A percentile compares a stretch with the other conserved stretches of the same genome.
Evolutionary conservation across 2,113 vertebrate species (phyloP).

Genomic region (Podocnemis expansa): DNA sequence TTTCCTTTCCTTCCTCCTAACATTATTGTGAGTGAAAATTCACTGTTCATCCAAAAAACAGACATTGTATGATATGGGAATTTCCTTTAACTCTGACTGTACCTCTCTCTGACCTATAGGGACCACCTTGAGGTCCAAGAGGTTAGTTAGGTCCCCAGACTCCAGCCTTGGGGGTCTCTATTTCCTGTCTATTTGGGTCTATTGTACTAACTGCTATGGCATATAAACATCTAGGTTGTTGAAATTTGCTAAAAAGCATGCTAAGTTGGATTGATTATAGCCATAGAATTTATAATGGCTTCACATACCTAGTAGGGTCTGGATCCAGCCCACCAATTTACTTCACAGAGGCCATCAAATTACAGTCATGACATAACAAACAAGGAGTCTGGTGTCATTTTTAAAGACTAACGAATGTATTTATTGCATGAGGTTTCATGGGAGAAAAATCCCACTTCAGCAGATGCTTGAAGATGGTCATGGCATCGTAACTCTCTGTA

Average conservation of each 20-base stretch:
- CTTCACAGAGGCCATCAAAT: neutral
- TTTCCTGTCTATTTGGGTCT: slow-evolving; percentile 36
- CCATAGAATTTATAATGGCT: neutral
- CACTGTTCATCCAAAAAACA: slow-evolving; percentile 30
- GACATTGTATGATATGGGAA: slow-evolving; percentile 9
- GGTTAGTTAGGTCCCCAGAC: slow-evolving; percentile 38
- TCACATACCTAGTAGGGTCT: neutral
- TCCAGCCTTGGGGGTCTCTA: slow-evolving; percentile 35
- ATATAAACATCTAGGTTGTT: neutral
- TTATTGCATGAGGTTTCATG: no score
- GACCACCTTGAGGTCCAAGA: slow-evolving; percentile 59
- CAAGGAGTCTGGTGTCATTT: no score
- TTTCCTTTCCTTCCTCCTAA: neutral
- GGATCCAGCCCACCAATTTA: neutral
- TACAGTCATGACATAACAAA: no score
- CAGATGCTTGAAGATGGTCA: no score
- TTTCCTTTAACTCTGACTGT: neutral
- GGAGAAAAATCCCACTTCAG: no score
- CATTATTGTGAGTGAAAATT: slow-evolving; percentile 37
- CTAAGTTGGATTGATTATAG: neutral
- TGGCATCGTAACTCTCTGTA: neutral
- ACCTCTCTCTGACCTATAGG: neutral
- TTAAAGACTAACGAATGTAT: no score
- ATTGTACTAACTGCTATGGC: slow-evolving; percentile 20
- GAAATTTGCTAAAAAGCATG: neutral